These are phyloP conservation scores for Acrossocheilus wenchowensis DNA, from an alignment of 2,797 vertebrate species.

Conservation along the genomic window DNA sequence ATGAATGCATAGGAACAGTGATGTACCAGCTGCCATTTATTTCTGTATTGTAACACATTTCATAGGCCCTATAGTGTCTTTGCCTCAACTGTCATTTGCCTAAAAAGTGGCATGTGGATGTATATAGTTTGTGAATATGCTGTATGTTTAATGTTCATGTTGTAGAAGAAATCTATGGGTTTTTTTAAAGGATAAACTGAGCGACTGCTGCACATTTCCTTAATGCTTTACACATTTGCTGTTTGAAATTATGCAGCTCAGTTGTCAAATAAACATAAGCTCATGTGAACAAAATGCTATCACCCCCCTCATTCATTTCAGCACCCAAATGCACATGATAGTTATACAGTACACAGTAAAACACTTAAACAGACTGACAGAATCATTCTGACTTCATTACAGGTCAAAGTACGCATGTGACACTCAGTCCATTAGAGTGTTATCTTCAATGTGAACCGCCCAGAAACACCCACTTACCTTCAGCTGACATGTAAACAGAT, in stretches of 20 bases:
- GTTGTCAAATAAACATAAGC: slow-evolving; percentile 90
- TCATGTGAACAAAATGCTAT: slow-evolving; percentile 58
- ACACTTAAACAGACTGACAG: neutral
- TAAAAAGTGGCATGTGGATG: slow-evolving; percentile 84
- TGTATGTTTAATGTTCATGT: slow-evolving; percentile 93
- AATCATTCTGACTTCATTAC: neutral
- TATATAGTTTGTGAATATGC: slow-evolving; percentile 89
- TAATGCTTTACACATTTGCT: slow-evolving; percentile 95
- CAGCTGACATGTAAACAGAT: slow-evolving; percentile 4
- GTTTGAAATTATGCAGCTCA: slow-evolving; percentile 96
- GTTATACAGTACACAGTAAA: neutral
- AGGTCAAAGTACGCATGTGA: neutral
- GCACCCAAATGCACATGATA: neutral
- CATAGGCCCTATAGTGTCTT: slow-evolving; percentile 73
- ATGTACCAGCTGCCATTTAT: slow-evolving; percentile 65
- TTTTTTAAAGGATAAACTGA: slow-evolving; percentile 82
- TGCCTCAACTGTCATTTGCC: slow-evolving; percentile 88
- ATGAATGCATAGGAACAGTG: slow-evolving; percentile 72
- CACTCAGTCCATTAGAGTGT: neutral
- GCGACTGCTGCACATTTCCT: slow-evolving; percentile 93
- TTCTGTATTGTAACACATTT: slow-evolving; percentile 85
- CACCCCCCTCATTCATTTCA: slow-evolving; percentile 16
- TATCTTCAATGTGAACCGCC: neutral
- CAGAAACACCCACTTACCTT: slow-evolving; percentile 3
- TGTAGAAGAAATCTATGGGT: slow-evolving; percentile 87